These are phyloP conservation scores for human (Homo sapiens) DNA, from an alignment of 2,113 vertebrate genomes.

Conservation along the genomic window GRCh38 chr1:63623001-63623500, in stretches of 20 bases:
- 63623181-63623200: constrained; percentile 48
- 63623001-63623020: constrained; percentile 11
- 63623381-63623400: constrained; percentile 83
- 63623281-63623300: background rate
- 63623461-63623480: constrained; percentile 69
- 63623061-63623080: constrained; percentile 31
- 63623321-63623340: constrained; percentile 83
- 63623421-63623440: constrained; percentile 71
- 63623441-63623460: constrained; percentile 29
- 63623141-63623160: background rate
- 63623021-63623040: constrained; percentile 49
- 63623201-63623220: constrained; percentile 51
- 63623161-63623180: background rate
- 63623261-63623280: background rate
- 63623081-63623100: constrained; percentile 22
- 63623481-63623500: constrained; percentile 59
- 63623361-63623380: constrained; percentile 67
- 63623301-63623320: background rate
- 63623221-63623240: constrained; percentile 43
- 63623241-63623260: background rate
- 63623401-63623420: constrained; percentile 82
- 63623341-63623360: constrained; percentile 85
- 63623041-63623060: background rate
- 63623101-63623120: constrained; percentile 56
- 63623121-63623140: background rate